Percentiles rank a stretch among this genome's conserved stretches.
phyloP scores from a whole-genome alignment of 1,140 invertebrate genomes.

The Meteorus sp. region DNA sequence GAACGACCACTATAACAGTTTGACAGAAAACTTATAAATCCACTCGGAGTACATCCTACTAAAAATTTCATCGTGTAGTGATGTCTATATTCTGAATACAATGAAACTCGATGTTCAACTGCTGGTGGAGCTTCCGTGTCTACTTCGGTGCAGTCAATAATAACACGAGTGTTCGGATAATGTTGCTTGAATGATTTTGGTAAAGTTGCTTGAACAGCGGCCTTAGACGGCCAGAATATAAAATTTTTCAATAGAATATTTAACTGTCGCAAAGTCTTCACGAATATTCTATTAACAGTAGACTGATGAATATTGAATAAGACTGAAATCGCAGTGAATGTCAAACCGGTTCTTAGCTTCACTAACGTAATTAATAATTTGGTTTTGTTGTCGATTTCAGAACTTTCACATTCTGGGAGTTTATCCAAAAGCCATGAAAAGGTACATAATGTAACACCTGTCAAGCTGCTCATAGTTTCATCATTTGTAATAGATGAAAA shows the following conservation, averaged over 20 bases:
- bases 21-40: constrained; percentile 14
- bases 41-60: background rate
- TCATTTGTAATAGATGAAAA: too few species aligned
- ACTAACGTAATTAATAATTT: background rate
- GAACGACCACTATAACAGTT: constrained; percentile 11
- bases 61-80: background rate
- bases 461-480: too few species aligned
- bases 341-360: constrained; percentile 25
- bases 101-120: background rate
- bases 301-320: constrained; percentile 23
- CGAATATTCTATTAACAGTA: constrained; percentile 29
- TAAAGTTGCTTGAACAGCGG: constrained; percentile 29
- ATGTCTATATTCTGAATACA: background rate
- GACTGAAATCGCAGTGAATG: constrained; percentile 12
- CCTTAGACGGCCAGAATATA: constrained; percentile 30
- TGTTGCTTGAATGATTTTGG: constrained; percentile 36
- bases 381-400: background rate
- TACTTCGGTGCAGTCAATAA: constrained; percentile 46
- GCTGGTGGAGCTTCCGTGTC: constrained; percentile 32
- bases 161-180: constrained; percentile 35
- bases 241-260: constrained; percentile 19
- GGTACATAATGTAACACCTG: background rate
- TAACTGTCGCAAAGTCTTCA: constrained; percentile 12
- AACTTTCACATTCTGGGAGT: background rate
- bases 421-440: constrained; percentile 2